Base-by-base conservation (phyloP, 2,797 vertebrate species). In the Mallotus villosus region DNA sequence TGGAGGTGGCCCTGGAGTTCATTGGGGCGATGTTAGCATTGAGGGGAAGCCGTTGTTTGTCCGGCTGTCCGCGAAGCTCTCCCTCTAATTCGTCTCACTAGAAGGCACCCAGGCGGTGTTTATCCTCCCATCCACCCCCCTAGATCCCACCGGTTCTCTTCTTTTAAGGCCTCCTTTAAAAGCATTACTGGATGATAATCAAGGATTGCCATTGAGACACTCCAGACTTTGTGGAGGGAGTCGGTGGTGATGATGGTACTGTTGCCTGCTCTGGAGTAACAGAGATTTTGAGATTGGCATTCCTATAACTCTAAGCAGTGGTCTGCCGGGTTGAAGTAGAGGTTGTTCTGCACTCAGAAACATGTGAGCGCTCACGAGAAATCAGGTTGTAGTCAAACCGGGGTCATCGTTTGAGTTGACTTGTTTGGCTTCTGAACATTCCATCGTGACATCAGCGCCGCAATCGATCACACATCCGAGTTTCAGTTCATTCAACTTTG, bases 131-230 rank as follows among this genome's bases (percentile, higher is more conserved):
- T 87, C 87, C 89, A 88, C 74, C 73, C 72, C 73, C 61, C 49
- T 46, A 2, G 27, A 27, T 57, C 62, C 68, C 62, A 53, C 70
- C 27, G 68, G 67, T 65, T 70, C 71, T 61, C 17, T 68, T 70
- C 79, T 78, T 87, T 89, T 87, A 78, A 82, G 74, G 34, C 76
- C 81, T 81, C 75, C 87, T 91, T 91, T 88, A 87, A 91, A 92
- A 91, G 88, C 84, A 83, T 92, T 91, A 90, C 82, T 85, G 86
- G 88, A 88, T 88, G 89, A 90, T 79, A 82, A 89, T 88, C 87
- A 78, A 85, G 82, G 81, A 86, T 87, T 86, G 86, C 83, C 81
- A 86, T 83, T 90, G 85, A 92, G 85, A 86, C 80, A 79, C 63
- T 74, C 70, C 82, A 77, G 72, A 81, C 81, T 89, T 82, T 89